A percentile compares a stretch with the other conserved stretches of the same genome.
Conservation (phyloP, 2,888 invertebrate genomes). For the Tromatobia lineatoria region DNA sequence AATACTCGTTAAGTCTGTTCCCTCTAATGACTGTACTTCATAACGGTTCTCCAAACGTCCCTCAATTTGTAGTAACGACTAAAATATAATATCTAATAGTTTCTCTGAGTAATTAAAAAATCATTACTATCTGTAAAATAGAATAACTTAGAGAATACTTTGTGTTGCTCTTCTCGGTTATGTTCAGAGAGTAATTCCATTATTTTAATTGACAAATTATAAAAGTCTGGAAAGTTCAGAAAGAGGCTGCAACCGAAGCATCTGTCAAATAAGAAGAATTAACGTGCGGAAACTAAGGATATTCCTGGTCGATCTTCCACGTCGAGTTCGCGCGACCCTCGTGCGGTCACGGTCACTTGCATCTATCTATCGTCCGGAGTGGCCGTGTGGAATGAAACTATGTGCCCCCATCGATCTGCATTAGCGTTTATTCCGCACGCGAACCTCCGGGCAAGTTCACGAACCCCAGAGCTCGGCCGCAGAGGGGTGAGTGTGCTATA, state of each 20-base stretch:
- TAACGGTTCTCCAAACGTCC: no score
- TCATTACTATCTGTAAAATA: no score
- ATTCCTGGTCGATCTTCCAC: constrained; percentile 22
- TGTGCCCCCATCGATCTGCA: constrained; percentile 45
- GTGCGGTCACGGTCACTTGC: constrained; percentile 28
- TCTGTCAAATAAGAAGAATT: background rate
- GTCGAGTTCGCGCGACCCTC: constrained; percentile 10
- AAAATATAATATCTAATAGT: no score
- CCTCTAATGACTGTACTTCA: no score
- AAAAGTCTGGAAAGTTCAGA: background rate
- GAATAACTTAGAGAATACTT: no score
- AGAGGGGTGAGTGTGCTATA: background rate
- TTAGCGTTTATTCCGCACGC: constrained; percentile 43
- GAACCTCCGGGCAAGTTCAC: constrained; percentile 53
- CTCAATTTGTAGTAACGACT: no score
- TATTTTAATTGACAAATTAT: background rate
- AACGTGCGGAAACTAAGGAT: background rate
- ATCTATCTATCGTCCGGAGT: constrained; percentile 19
- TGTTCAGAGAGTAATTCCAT: background rate
- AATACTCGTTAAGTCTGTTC: no score
- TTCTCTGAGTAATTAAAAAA: no score
- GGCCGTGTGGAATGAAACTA: constrained; percentile 35
- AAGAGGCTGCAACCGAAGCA: background rate
- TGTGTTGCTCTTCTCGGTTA: background rate
- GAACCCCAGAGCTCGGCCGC: constrained; percentile 39